phyloP scores from a whole-genome alignment of 2,797 vertebrate genomes.

The Urophycis tenuis region DNA sequence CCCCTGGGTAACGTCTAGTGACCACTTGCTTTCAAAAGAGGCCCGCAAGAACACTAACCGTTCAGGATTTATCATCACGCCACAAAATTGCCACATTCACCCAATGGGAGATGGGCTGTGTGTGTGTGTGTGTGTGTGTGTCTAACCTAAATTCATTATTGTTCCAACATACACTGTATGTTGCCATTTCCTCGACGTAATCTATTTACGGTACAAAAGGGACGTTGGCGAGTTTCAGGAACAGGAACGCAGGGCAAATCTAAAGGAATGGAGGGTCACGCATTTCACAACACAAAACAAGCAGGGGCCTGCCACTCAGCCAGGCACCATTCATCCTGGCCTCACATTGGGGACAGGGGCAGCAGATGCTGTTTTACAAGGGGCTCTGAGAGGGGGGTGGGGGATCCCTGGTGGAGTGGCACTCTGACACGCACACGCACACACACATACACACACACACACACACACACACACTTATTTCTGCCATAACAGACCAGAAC shows the following conservation, averaged over 20 bases:
- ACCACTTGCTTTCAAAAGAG: not conserved
- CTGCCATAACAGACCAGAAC: conserved; percentile 33
- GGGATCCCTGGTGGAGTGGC: conserved; percentile 31
- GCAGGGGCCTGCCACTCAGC: not conserved
- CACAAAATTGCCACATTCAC: not conserved
- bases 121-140: not conserved
- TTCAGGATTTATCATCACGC: not conserved
- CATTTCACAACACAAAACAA: conserved; percentile 4
- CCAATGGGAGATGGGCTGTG: not conserved
- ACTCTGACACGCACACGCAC: conserved; percentile 22
- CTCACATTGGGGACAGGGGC: conserved; percentile 16
- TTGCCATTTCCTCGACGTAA: not conserved
- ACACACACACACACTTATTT: too few species aligned
- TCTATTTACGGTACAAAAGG: not conserved
- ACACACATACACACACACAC: too few species aligned
- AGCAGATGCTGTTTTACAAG: conserved; percentile 37
- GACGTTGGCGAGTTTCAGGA: not conserved
- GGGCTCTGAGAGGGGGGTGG: conserved; percentile 32
- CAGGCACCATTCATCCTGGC: not conserved
- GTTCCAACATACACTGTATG: not conserved
- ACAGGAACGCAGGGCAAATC: not conserved
- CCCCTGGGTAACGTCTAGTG: not conserved
- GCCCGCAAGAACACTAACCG: not conserved
- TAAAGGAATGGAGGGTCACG: not conserved
- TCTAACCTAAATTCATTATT: not conserved